Base-by-base conservation (phyloP, 2,888 invertebrate genomes). In the Mesorhabditis spiculigera region DNA sequence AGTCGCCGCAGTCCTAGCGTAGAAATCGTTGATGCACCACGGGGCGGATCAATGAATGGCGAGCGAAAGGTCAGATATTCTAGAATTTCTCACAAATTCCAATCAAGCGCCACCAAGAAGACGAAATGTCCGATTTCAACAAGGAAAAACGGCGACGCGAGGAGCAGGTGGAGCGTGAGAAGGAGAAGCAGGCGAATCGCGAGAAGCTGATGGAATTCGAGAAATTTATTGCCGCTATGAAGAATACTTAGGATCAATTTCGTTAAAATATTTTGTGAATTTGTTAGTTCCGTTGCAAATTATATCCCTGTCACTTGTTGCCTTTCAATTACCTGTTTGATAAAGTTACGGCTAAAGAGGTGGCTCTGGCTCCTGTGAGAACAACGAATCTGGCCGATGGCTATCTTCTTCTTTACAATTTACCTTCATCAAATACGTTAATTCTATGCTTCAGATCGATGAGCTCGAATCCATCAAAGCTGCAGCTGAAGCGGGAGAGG, bases 111-210 rank as follows among this genome's bases (percentile, higher is more conserved):
- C 28, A 28, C 28, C 28, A 28, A 28, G 28, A 28, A 50, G 58
- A 50, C n/a, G 58, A 50, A 50, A n/a, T 13, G n/a, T n/a, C 58
- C 58, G 58, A 50, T 50, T n/a, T 50, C n/a, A 10, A 50, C 10
- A 50, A 50, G 28, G 28, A 28, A 28, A 28, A 28, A 28, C 28
- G 28, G 58, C 58, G 58, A 50, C 8, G 58, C 8, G n/a, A 50
- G n/a, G n/a, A 50, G 8, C 10, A 50, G n/a, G 8, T 50, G 58
- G n/a, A 13, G 58, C 8, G n/a, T 13, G 58, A 50, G n/a, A n/a
- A 50, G n/a, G 58, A 50, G 58, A 50, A 50, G n/a, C 58, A n/a
- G n/a, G 58, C 58, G n/a, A 50, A 50, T 50, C 58, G 58, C 8
- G 58, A 50, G n/a, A 50, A 50, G n/a, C n/a, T 50, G n/a, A 10